Evolutionary conservation across 2,113 vertebrate species (phyloP).

Genomic region (Indicator indicator): DNA sequence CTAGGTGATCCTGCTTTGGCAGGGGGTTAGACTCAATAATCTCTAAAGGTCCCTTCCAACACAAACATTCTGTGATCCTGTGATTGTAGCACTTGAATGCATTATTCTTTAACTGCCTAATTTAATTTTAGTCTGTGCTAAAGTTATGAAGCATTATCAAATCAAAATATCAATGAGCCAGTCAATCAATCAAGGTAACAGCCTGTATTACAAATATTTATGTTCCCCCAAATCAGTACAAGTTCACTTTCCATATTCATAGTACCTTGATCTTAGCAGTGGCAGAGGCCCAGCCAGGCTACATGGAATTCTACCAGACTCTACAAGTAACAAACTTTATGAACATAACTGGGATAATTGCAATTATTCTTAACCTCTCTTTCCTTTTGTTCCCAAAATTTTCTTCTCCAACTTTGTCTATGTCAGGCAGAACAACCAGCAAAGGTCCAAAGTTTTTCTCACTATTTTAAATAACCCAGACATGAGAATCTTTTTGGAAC

Average conservation of each 20-base stretch:
- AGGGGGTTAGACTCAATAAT: no score
- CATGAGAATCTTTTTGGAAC: not conserved
- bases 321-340: not conserved
- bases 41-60: no score
- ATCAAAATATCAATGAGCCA: not conserved
- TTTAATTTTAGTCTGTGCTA: not conserved
- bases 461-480: not conserved
- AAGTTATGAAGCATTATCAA: not conserved
- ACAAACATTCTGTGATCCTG: no score
- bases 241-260: not conserved
- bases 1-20: no score
- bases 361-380: not conserved
- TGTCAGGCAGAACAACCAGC: not conserved
- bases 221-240: not conserved
- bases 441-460: not conserved
- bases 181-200: not conserved
- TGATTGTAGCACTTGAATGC: not conserved
- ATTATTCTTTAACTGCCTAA: not conserved
- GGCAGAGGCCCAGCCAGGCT: not conserved
- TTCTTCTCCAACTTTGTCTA: not conserved
- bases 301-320: not conserved
- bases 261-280: not conserved
- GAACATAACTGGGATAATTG: not conserved
- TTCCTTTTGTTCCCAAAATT: not conserved
- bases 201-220: not conserved